Conservation (phyloP, 2,888 invertebrate species). For the Gryllus longicercus region DNA sequence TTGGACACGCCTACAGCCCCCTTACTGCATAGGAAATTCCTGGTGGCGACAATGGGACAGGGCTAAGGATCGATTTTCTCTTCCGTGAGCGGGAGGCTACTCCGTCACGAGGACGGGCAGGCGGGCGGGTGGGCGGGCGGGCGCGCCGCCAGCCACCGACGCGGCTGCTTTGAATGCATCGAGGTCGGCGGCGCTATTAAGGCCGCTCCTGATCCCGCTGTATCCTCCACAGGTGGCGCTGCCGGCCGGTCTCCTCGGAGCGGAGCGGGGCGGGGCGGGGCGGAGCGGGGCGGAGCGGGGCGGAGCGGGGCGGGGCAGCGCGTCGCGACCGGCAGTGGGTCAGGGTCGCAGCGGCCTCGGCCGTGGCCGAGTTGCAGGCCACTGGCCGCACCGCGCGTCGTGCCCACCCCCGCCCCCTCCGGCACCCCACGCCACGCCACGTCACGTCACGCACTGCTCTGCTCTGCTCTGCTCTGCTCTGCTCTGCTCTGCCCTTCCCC, state of each 20-base stretch:
- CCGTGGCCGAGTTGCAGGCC: background rate
- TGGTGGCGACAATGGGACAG: too few relatives aligned
- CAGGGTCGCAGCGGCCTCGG: background rate
- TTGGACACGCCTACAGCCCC: too few relatives aligned
- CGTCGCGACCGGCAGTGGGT: background rate
- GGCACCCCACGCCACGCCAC: too few relatives aligned
- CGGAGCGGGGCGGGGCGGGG: background rate
- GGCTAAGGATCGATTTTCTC: too few relatives aligned
- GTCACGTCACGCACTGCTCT: too few relatives aligned
- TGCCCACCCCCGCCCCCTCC: background rate
- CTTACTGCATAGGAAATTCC: too few relatives aligned
- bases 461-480: too few relatives aligned
- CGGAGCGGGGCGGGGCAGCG: background rate
- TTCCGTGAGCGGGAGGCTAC: too few relatives aligned
- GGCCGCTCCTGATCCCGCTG: background rate
- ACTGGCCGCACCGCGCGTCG: background rate
- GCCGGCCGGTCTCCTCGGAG: background rate
- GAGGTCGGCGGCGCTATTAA: background rate
- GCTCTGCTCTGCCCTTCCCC: too few relatives aligned
- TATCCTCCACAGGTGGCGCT: slow-evolving; percentile 5
- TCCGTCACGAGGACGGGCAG: too few relatives aligned
- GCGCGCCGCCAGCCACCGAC: too few relatives aligned
- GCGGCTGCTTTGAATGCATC: background rate
- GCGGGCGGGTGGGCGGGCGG: too few relatives aligned
- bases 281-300: background rate